Evolutionary conservation across 1,140 invertebrate genomes (phyloP).

Genomic region (Andrena cerasifolii): DNA sequence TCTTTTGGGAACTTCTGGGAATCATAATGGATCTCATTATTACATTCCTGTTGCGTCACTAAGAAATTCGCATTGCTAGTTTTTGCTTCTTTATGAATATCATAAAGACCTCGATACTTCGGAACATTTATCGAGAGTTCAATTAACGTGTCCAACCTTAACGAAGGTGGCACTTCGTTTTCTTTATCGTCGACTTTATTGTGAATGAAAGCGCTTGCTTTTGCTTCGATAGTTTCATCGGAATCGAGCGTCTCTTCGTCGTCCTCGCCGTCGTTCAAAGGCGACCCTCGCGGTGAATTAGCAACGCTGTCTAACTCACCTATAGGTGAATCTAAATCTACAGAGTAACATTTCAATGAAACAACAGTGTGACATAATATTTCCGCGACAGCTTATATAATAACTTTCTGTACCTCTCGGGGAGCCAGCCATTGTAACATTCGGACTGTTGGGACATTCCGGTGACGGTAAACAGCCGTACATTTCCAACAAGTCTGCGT

Average conservation of each 20-base stretch:
- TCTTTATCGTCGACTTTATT: slow-evolving; percentile 72
- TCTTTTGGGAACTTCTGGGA: slow-evolving; percentile 86
- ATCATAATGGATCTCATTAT: slow-evolving; percentile 84
- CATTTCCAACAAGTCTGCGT: slow-evolving; percentile 71
- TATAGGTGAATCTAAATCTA: slow-evolving; percentile 72
- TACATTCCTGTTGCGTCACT: slow-evolving; percentile 81
- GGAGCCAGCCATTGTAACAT: slow-evolving; percentile 77
- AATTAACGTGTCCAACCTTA: slow-evolving; percentile 68
- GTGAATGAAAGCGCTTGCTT: slow-evolving; percentile 73
- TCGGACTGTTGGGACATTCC: slow-evolving; percentile 76
- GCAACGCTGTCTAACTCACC: slow-evolving; percentile 75
- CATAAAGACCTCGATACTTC: slow-evolving; percentile 79
- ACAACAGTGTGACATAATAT: not conserved
- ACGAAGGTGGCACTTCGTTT: slow-evolving; percentile 44
- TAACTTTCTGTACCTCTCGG: slow-evolving; percentile 72
- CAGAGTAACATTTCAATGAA: slow-evolving; percentile 5
- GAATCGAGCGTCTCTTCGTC: slow-evolving; percentile 75
- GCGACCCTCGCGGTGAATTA: slow-evolving; percentile 74
- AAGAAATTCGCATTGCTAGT: slow-evolving; percentile 86
- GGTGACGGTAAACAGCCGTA: slow-evolving; percentile 73
- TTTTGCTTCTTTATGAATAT: slow-evolving; percentile 86
- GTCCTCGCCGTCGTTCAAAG: slow-evolving; percentile 71
- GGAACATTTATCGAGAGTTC: slow-evolving; percentile 68
- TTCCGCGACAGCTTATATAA: not conserved
- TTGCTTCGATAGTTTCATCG: slow-evolving; percentile 73